Conservation (phyloP, 2,113 vertebrate genomes). For the Porphyrio hochstetteri region DNA sequence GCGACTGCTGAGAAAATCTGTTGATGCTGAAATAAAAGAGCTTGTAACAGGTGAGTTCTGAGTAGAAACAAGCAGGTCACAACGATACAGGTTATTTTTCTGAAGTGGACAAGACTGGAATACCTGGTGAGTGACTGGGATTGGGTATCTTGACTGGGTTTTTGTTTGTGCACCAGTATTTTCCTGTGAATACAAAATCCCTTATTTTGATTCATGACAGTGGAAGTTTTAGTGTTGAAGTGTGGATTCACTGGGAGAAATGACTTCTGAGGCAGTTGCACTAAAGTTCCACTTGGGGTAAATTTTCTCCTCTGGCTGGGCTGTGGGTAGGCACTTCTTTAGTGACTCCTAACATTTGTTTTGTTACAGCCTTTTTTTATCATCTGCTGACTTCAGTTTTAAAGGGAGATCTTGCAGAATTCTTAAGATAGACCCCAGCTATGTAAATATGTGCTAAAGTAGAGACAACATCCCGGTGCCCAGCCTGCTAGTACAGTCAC, state of each 20-base stretch:
- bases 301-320: neutral
- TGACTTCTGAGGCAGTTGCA: neutral
- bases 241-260: neutral
- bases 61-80: neutral
- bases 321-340: neutral
- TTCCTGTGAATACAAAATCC: neutral
- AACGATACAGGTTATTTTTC: neutral
- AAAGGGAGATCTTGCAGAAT: neutral
- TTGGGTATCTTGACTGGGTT: neutral
- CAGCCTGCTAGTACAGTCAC: no score
- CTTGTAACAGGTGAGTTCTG: slow-evolving; percentile 89
- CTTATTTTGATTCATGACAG: neutral
- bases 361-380: neutral
- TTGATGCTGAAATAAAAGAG: slow-evolving; percentile 92
- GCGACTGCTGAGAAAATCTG: slow-evolving; percentile 90
- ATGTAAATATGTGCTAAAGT: neutral
- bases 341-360: neutral
- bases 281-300: neutral
- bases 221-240: neutral
- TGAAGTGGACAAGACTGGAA: neutral
- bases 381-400: neutral
- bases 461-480: neutral
- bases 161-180: neutral
- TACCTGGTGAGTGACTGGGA: neutral
- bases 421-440: neutral